Evolutionary conservation across 35 echinoderm and acorn worm species (phyloP), one percentile per base, ranked within the genome.

Genomic region (Ophiothrix spiculata): DNA sequence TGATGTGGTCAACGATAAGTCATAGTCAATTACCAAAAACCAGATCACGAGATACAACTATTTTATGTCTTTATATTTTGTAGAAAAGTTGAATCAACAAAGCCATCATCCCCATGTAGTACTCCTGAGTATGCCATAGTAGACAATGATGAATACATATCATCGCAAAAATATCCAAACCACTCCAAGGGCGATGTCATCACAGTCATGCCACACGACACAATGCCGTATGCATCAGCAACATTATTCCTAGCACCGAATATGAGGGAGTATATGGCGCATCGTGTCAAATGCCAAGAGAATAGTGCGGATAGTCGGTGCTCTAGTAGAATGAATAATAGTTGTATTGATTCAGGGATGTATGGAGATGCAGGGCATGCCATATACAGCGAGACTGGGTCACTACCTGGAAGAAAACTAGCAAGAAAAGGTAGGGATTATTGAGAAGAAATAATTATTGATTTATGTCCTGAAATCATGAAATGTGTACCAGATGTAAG

Each of bases 151-250:
- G 88, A 83, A 29, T 81, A 84, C 12, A 85, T 84, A 29, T 39
- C 78, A 23, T 80, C 36, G 38, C 42, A 39, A 28, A 64, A 33
- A 80, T 36, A 37, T 80, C 78, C 78, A 2, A 39, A 80, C 23
- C 78, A 80, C 13, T 10, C 19, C 73, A 75, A 75, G 19, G 78
- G 42, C 11, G 78, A 28, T 16, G 29, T 25, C 32, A 80, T 39
- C 36, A 39, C 78, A 28, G n/a, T 80, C n/a, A 36, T 39, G 25
- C 40, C 60, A 29, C 82, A 89, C 29, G 91, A 89, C 75, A 78
- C 91, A 28, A 87, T 89, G 40, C 91, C 91, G 11, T 93, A 93
- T 79, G 91, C 91, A 21, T 93, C 91, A 19, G 80, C 91, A 33
- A 93, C 91, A 6, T 33, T 93, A 31, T 81, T 93, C 80, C 74